Percentiles rank a stretch among this genome's conserved stretches.
phyloP scores from a whole-genome alignment of 2,888 invertebrate genomes.

The Hoplodrina ambigua region DNA sequence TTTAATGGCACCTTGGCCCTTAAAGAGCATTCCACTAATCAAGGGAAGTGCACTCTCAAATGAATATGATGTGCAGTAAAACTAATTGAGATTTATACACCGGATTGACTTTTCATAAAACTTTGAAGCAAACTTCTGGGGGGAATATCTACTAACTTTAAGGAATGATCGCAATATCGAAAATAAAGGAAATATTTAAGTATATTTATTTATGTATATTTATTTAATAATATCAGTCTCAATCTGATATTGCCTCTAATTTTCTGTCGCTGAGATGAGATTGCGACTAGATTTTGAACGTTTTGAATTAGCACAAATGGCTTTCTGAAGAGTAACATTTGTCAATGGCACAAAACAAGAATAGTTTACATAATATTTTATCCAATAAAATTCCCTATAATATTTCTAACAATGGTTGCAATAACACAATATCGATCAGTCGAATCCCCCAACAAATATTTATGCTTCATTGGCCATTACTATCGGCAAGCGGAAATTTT shows the following conservation, averaged over 20 bases:
- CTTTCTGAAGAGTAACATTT: not conserved
- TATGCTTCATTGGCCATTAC: constrained; percentile 85
- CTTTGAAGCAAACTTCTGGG: not conserved
- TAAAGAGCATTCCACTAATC: constrained; percentile 89
- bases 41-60: constrained; percentile 85
- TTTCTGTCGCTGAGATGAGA: no score
- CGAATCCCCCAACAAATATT: constrained; percentile 81
- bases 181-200: no score
- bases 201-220: no score
- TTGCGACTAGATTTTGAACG: no score
- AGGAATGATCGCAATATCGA: no score
- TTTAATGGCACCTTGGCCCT: constrained; percentile 83
- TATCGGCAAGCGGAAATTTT: constrained; percentile 88
- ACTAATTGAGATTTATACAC: constrained; percentile 78
- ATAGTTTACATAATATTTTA: not conserved
- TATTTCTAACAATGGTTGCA: constrained; percentile 56
- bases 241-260: no score
- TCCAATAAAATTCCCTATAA: constrained; percentile 55
- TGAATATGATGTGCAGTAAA: constrained; percentile 87
- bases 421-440: constrained; percentile 75
- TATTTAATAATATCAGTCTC: no score
- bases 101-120: constrained; percentile 15
- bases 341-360: not conserved
- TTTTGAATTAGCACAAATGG: no score
- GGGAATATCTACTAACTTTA: no score